Evolutionary conservation across 2,113 vertebrate genomes (phyloP), one percentile per base, ranked within the genome.

Genomic region (Corvus cornix): DNA sequence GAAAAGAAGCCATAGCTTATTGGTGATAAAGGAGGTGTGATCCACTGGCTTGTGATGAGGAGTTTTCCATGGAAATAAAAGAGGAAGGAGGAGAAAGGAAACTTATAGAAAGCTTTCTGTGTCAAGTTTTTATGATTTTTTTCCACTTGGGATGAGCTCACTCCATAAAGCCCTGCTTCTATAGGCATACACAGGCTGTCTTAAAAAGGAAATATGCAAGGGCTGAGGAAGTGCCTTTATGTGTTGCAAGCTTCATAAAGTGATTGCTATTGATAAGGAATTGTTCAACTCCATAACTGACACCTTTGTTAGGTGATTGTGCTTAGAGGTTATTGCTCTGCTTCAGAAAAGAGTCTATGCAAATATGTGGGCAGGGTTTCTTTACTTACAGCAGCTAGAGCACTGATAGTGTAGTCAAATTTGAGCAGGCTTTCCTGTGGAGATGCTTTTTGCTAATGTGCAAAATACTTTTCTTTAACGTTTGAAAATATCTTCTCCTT

Each of bases 341-440:
- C 31, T 39, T 52, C 28, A 35, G 31, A 39, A 84, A 43, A n/a
- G 4, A 66, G 14, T 23, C 23, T 31, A 5, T 26, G 31, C 1
- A 11, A 13, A 49, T 28, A 5, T 2, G 2, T 51, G 10, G n/a
- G 58, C 23, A 59, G 56, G 33, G 15, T 35, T 64, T 30, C 31
- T 1, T 53, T 1, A 3, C 3, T 68, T 84, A 3, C 0, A 30
- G 28, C 28, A 69, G 5, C 20, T 43, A 10, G 28, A 91, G 16
- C 6, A 13, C 6, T 66, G 77, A 62, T 24, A n/a, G 8, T 19
- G 16, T 19, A 70, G 46, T 41, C 3, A 9, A 39, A 22, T 37
- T 77, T 62, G 68, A 80, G 30, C 4, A 73, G 37, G 19, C 5
- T 60, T 31, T 85, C 35, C 27, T 76, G 33, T 48, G 66, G 66